These are phyloP conservation scores for Phalera bucephala DNA, from an alignment of 2,888 invertebrate species.

Conservation along the genomic window DNA sequence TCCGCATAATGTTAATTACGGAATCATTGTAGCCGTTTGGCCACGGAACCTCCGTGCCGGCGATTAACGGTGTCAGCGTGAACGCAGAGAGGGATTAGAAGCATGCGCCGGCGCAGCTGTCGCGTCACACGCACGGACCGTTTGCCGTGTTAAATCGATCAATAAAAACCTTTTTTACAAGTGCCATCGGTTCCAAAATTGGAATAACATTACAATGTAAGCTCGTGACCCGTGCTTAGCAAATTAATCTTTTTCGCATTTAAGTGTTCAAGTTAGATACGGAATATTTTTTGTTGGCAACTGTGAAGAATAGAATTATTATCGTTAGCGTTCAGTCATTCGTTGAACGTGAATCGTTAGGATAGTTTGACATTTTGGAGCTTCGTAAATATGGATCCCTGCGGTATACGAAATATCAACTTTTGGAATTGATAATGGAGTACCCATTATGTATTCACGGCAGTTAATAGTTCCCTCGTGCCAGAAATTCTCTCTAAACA, in stretches of 20 bases:
- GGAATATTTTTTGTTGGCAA: constrained; percentile 7
- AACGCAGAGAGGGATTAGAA: constrained; percentile 48
- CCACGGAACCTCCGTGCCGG: constrained; percentile 53
- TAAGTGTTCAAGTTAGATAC: constrained; percentile 6
- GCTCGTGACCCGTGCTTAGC: constrained; percentile 19
- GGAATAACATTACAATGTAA: constrained; percentile 20
- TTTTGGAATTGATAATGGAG: not conserved
- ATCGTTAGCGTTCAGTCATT: not conserved
- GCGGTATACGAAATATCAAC: not conserved
- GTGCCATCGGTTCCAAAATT: constrained; percentile 27
- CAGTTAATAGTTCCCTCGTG: not conserved
- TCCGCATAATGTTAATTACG: constrained; percentile 71
- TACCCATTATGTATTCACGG: constrained; percentile 1
- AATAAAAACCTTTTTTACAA: constrained; percentile 30
- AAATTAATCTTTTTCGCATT: constrained; percentile 31
- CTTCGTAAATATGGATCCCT: not conserved
- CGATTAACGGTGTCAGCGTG: constrained; percentile 55
- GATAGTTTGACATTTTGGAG: not conserved
- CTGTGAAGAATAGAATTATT: constrained; percentile 5
- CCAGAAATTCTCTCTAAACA: no score
- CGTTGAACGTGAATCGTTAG: not conserved
- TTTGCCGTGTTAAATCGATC: constrained; percentile 39
- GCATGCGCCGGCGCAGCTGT: constrained; percentile 58
- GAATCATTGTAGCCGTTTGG: constrained; percentile 58
- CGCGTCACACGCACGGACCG: constrained; percentile 45